Evolutionary conservation across 2,888 invertebrate species (phyloP).

Genomic region (Calameuta idolon): DNA sequence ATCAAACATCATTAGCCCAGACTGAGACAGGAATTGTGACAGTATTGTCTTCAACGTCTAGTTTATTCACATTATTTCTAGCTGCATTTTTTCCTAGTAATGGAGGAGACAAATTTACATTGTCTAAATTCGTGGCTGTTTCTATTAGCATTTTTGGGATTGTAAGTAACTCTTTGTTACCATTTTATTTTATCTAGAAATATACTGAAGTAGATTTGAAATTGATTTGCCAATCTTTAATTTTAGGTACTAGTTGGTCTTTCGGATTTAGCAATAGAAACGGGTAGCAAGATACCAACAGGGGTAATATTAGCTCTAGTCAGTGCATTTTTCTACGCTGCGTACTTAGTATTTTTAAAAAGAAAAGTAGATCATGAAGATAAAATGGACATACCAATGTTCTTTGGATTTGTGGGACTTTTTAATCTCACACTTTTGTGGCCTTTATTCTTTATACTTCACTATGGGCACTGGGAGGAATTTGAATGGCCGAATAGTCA

Average conservation of each 20-base stretch:
- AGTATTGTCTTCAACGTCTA: conserved; percentile 88
- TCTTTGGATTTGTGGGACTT: conserved; percentile 96
- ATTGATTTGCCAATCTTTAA: conserved; percentile 9
- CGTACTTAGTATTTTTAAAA: conserved; percentile 89
- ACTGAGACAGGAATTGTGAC: conserved; percentile 90
- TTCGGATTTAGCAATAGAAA: conserved; percentile 77
- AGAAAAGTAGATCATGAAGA: conserved; percentile 92
- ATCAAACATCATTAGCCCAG: conserved; percentile 87
- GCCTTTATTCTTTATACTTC: conserved; percentile 89
- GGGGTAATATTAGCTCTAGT: conserved; percentile 86
- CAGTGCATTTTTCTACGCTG: conserved; percentile 90
- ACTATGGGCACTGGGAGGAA: conserved; percentile 83
- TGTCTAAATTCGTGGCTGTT: conserved; percentile 87
- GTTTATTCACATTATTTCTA: conserved; percentile 88
- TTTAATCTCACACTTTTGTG: conserved; percentile 89
- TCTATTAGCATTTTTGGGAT: conserved; percentile 82
- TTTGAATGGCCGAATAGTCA: conserved; percentile 87
- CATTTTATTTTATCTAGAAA: background rate
- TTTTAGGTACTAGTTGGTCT: conserved; percentile 81
- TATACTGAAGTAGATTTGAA: background rate
- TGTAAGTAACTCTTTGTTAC: conserved; percentile 70
- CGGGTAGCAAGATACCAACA: conserved; percentile 74
- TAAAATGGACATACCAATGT: conserved; percentile 93
- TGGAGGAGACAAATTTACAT: conserved; percentile 83
- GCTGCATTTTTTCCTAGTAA: conserved; percentile 89